phyloP scores from a whole-genome alignment of 2,797 vertebrate species.

The Allobates femoralis region DNA sequence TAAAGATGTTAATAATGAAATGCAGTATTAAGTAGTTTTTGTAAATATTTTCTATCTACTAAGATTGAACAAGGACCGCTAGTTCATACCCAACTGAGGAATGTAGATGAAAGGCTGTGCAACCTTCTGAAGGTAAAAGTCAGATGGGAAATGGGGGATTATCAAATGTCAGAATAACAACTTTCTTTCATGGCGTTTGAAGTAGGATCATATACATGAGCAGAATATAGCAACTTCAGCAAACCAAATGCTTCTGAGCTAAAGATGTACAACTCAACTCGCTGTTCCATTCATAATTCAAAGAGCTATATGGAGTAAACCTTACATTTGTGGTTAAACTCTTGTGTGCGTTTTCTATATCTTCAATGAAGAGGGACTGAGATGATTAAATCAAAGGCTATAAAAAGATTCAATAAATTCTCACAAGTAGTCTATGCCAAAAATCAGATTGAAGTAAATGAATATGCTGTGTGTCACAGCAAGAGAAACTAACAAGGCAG shows the following conservation, averaged over 20 bases:
- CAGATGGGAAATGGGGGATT: constrained; percentile 3
- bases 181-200: constrained; percentile 27
- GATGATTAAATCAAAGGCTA: neutral
- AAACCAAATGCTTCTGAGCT: neutral
- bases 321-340: constrained; percentile 1
- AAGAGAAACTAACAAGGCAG: neutral
- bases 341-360: neutral
- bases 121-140: neutral
- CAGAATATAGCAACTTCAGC: neutral
- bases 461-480: neutral
- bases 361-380: neutral
- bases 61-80: neutral
- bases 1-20: neutral
- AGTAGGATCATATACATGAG: neutral
- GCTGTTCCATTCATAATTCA: constrained; percentile 5
- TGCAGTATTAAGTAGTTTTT: neutral
- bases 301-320: neutral
- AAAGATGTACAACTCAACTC: neutral
- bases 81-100: neutral
- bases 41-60: neutral
- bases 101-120: constrained; percentile 13
- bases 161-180: constrained; percentile 9
- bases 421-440: neutral
- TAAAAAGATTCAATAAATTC: neutral
- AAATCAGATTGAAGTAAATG: neutral